Conservation (phyloP, 2,888 invertebrate genomes). For the Scaptomyza caliginosa region DNA sequence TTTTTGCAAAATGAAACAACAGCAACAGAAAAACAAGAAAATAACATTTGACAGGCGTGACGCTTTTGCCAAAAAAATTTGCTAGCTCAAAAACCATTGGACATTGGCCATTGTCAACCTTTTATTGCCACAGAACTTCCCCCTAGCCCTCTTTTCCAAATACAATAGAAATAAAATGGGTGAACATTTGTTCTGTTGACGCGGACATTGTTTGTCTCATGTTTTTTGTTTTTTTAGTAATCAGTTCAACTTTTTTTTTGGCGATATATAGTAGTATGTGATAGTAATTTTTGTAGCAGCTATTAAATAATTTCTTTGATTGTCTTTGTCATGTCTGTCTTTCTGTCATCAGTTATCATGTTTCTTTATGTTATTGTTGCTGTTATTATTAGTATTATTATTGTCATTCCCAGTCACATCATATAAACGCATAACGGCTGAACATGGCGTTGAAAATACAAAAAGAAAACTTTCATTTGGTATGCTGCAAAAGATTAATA, state of each 20-base stretch:
- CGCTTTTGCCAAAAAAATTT: slow-evolving; percentile 48
- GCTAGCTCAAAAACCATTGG: slow-evolving; percentile 40
- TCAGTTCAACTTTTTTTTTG: slow-evolving; percentile 28
- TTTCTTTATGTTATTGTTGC: slow-evolving; percentile 5
- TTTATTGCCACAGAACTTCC: neutral
- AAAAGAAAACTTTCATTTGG: neutral
- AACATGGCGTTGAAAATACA: slow-evolving; percentile 38
- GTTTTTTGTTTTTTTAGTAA: slow-evolving; percentile 18
- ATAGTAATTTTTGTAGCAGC: too few relatives aligned
- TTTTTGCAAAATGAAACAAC: slow-evolving; percentile 35
- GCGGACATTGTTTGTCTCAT: slow-evolving; percentile 6
- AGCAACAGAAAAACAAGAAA: slow-evolving; percentile 8
- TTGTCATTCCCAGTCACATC: slow-evolving; percentile 32
- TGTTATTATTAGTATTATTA: slow-evolving; percentile 31
- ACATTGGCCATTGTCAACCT: slow-evolving; percentile 48
- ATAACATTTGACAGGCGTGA: slow-evolving; percentile 47
- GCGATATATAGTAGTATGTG: neutral
- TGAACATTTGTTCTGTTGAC: slow-evolving; percentile 43
- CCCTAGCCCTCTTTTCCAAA: neutral
- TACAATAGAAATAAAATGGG: slow-evolving; percentile 41
- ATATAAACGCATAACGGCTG: neutral
- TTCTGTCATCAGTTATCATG: slow-evolving; percentile 30
- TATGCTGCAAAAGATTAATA: neutral
- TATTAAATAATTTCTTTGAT: slow-evolving; percentile 40
- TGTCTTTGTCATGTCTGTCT: slow-evolving; percentile 10